phyloP scores from a whole-genome alignment of 1,140 invertebrate genomes.

The Gyrodactylus bullatarudis region DNA sequence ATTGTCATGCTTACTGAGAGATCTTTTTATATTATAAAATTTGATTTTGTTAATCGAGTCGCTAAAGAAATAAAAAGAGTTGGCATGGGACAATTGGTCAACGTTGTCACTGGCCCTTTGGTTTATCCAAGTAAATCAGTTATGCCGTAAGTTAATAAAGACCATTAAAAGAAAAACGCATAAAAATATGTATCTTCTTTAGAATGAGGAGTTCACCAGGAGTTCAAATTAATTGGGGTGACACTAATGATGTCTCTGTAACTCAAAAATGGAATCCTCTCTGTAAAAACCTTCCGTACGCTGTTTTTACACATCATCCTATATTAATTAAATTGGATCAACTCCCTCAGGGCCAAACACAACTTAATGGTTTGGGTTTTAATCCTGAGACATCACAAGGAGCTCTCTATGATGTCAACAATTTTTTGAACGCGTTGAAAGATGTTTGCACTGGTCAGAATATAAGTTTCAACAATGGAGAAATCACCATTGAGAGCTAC shows the following conservation, averaged over 20 bases:
- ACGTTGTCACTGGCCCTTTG: not conserved
- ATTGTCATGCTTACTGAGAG: not conserved
- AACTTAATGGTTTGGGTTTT: not conserved
- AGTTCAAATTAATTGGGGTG: not conserved
- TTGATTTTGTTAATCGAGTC: not conserved
- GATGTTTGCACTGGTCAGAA: not conserved
- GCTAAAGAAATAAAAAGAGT: not conserved
- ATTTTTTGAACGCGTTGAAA: not conserved
- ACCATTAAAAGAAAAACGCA: not conserved
- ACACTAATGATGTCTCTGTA: not conserved
- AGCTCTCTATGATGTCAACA: not conserved
- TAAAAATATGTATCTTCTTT: not conserved
- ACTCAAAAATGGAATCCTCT: constrained; percentile 4
- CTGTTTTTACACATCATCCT: not conserved
- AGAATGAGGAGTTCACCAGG: not conserved
- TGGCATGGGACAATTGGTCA: not conserved
- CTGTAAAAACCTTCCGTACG: not conserved
- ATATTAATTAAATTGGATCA: not conserved
- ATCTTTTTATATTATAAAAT: not conserved
- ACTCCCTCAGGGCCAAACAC: not conserved
- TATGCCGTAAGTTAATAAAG: not conserved
- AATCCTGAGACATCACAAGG: not conserved
- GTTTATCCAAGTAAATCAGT: constrained; percentile 1
- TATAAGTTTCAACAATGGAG: constrained; percentile 1
- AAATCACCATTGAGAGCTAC: constrained; percentile 1